Percentiles rank a stretch among this genome's conserved stretches.
phyloP scores from a whole-genome alignment of 2,797 vertebrate genomes.

The Microtus californicus region DNA sequence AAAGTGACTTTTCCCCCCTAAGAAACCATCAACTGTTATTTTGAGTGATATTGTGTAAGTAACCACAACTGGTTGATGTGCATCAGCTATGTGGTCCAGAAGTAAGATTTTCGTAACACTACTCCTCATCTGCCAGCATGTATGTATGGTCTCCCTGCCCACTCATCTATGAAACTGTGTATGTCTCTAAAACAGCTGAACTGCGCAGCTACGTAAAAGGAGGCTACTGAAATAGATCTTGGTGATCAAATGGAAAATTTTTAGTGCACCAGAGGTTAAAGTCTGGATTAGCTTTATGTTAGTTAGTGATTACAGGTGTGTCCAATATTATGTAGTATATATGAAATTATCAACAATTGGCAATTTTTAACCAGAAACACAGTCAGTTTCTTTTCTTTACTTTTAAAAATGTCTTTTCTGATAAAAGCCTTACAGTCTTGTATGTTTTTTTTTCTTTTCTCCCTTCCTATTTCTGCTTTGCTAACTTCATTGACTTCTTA shows the following conservation, averaged over 20 bases:
- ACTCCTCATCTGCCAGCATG: too few species aligned
- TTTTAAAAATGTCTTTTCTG: neutral
- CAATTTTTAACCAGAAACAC: neutral
- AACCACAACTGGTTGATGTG: neutral
- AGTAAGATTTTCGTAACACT: neutral
- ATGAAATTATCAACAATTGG: neutral
- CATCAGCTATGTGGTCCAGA: neutral
- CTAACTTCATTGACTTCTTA: neutral
- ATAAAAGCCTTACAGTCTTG: neutral
- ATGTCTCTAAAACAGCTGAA: neutral
- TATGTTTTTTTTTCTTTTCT: neutral
- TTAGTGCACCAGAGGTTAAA: neutral
- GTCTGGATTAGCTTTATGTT: neutral
- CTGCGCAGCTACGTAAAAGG: too few species aligned
- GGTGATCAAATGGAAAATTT: neutral
- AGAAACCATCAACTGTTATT: neutral
- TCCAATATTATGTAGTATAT: neutral
- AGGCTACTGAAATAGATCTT: neutral
- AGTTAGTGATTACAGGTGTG: neutral
- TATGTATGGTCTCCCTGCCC: neutral
- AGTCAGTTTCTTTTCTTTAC: neutral
- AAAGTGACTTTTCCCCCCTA: neutral
- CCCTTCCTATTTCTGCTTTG: too few species aligned
- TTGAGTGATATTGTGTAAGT: neutral
- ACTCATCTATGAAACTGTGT: too few species aligned